Evolutionary conservation across 2,113 vertebrate species (phyloP).

Genomic region (Grammomys dolichurus): DNA sequence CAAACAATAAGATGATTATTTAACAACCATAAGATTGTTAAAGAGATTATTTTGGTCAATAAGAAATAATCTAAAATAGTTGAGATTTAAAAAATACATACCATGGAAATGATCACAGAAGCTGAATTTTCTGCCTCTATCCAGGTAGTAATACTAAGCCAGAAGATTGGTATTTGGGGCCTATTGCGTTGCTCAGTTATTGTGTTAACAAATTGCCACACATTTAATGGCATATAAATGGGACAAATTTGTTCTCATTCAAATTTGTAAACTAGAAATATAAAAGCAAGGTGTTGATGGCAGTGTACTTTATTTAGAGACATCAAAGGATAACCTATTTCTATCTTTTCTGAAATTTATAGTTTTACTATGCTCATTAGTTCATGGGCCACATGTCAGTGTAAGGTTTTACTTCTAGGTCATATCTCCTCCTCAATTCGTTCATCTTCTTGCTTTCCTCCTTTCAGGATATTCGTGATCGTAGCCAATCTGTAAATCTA

Average conservation of each 20-base stretch:
- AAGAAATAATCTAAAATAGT: slow-evolving; percentile 16
- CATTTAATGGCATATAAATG: background rate
- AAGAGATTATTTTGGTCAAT: background rate
- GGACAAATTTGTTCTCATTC: background rate
- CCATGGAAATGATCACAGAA: background rate
- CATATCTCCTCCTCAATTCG: background rate
- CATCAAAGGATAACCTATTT: background rate
- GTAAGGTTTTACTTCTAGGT: background rate
- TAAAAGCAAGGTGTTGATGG: background rate
- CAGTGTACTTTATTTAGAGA: background rate
- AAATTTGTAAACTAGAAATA: background rate
- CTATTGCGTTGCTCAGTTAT: background rate
- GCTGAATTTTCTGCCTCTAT: background rate
- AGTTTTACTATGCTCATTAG: background rate
- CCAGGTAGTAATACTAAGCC: slow-evolving; percentile 14
- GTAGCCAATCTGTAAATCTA: background rate
- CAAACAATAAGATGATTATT: background rate
- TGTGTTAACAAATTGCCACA: background rate
- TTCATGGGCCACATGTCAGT: accelerated
- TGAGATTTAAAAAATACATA: background rate
- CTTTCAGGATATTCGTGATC: background rate
- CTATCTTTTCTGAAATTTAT: background rate
- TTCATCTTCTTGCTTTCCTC: background rate
- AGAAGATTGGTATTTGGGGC: background rate
- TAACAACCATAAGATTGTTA: background rate